phyloP scores from a whole-genome alignment of 2,797 vertebrate species.

The Schizothorax lantsangensis region DNA sequence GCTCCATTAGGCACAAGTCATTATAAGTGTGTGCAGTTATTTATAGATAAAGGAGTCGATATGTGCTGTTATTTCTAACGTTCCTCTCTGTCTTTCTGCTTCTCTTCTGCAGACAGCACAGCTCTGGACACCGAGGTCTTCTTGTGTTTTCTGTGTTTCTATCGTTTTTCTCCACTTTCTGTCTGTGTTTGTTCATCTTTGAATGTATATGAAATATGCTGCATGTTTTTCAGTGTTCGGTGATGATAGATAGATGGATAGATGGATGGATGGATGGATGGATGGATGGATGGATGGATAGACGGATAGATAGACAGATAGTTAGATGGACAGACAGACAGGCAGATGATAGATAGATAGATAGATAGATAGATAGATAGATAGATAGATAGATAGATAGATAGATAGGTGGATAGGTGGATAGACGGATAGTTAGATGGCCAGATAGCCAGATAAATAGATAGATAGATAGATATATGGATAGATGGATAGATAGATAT shows the following conservation, averaged over 20 bases:
- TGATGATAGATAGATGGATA: not conserved
- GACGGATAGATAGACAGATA: not conserved
- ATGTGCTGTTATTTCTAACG: conserved; percentile 75
- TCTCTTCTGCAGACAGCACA: conserved; percentile 92
- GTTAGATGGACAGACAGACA: not conserved
- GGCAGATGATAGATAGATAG: not conserved
- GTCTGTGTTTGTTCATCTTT: conserved; percentile 45
- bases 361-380: not conserved
- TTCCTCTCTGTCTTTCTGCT: conserved; percentile 79
- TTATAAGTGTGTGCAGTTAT: conserved; percentile 56
- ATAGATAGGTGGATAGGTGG: fast-evolving
- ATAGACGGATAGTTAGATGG: not conserved
- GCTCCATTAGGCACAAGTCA: conserved; percentile 53
- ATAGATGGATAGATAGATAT: not conserved
- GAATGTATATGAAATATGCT: conserved; percentile 29
- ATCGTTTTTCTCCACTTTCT: conserved; percentile 32
- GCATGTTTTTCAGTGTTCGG: conserved; percentile 25
- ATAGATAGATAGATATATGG: not conserved
- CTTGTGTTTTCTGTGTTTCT: conserved; percentile 62
- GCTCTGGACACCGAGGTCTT: conserved; percentile 98
- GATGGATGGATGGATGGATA: not conserved
- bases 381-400: not conserved
- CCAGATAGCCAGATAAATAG: not conserved
- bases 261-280: not conserved
- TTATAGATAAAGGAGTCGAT: conserved; percentile 49